Conservation (phyloP, 1,140 invertebrate genomes). For the Neotoxoptera formosana region DNA sequence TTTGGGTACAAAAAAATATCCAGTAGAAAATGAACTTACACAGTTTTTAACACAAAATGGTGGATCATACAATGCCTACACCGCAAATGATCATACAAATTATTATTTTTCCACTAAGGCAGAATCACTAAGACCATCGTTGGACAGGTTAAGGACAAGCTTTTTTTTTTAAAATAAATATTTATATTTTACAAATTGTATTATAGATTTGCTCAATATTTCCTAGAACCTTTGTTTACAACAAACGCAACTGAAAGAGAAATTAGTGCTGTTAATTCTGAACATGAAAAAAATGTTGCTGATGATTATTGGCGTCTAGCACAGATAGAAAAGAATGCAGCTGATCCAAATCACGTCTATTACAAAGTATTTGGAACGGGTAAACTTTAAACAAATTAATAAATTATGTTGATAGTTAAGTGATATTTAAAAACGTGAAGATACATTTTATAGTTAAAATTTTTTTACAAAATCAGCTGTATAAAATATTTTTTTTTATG, state of each 20-base stretch:
- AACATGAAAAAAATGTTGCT: slow-evolving; percentile 93
- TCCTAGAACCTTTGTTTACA: slow-evolving; percentile 90
- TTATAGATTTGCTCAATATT: slow-evolving; percentile 93
- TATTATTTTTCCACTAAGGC: slow-evolving; percentile 95
- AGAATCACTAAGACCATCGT: slow-evolving; percentile 76
- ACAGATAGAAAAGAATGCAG: slow-evolving; percentile 85
- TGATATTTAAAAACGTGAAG: background rate
- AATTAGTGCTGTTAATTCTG: slow-evolving; percentile 94
- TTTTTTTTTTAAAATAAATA: slow-evolving; percentile 23
- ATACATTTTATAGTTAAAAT: background rate
- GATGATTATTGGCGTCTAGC: slow-evolving; percentile 87
- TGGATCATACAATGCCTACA: slow-evolving; percentile 88
- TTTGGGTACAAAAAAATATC: slow-evolving; percentile 93
- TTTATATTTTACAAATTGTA: slow-evolving; percentile 51
- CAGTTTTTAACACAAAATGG: slow-evolving; percentile 91
- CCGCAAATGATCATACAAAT: slow-evolving; percentile 87
- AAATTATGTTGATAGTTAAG: background rate
- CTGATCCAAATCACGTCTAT: slow-evolving; percentile 80
- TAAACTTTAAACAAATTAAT: slow-evolving; percentile 61
- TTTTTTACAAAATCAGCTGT: background rate
- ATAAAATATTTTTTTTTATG: background rate
- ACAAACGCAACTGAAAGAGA: slow-evolving; percentile 89
- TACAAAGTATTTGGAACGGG: slow-evolving; percentile 89
- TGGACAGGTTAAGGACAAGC: slow-evolving; percentile 76
- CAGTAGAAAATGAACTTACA: slow-evolving; percentile 90